Evolutionary conservation across 2,888 invertebrate genomes (phyloP).

Genomic region (Philereme vetulata): DNA sequence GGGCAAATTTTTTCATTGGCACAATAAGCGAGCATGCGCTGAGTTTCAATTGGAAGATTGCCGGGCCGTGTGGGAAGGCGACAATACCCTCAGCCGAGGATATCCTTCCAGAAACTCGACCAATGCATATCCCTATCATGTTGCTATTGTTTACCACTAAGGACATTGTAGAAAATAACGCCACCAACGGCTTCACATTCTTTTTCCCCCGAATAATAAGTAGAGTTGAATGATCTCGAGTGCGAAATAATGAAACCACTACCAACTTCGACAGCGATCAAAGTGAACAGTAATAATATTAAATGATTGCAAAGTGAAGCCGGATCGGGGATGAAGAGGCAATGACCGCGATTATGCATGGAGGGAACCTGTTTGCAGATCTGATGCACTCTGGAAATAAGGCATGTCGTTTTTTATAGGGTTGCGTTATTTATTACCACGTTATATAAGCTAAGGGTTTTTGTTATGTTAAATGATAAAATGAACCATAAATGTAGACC

Average conservation of each 20-base stretch:
- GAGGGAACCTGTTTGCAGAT: conserved; percentile 62
- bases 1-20: conserved; percentile 80
- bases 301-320: conserved; percentile 51
- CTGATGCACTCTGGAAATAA: conserved; percentile 40
- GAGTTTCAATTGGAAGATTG: conserved; percentile 80
- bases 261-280: conserved; percentile 34
- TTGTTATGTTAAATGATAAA: neutral
- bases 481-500: neutral
- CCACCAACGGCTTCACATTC: no score
- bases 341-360: conserved; percentile 55
- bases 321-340: conserved; percentile 54
- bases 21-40: conserved; percentile 73
- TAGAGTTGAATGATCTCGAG: conserved; percentile 27
- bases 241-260: conserved; percentile 17
- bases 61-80: conserved; percentile 73
- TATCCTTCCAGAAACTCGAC: conserved; percentile 79
- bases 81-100: conserved; percentile 76
- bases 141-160: conserved; percentile 5
- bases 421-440: conserved; percentile 9
- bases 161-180: no score
- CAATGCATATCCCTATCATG: conserved; percentile 46
- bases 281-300: conserved; percentile 43
- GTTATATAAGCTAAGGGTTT: neutral
- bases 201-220: no score
- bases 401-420: conserved; percentile 1